These are phyloP conservation scores for Euwallacea similis DNA, from an alignment of 1,140 invertebrate genomes.

Conservation along the genomic window DNA sequence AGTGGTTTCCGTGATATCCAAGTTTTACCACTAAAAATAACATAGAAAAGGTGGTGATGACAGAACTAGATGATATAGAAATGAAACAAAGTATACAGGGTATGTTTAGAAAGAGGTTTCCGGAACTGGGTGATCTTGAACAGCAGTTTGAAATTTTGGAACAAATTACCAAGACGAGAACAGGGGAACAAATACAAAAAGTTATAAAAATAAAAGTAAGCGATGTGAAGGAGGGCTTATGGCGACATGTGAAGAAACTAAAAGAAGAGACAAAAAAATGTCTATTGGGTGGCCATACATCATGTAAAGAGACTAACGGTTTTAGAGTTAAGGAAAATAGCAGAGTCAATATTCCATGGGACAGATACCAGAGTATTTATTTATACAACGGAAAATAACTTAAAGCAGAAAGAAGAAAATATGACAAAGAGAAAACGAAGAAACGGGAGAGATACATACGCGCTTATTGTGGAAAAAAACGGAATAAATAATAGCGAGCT, in stretches of 20 bases:
- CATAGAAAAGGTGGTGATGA: conserved; percentile 28
- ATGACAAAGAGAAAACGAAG: not conserved
- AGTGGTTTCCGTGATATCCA: no score
- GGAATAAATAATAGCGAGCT: not conserved
- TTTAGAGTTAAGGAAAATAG: not conserved
- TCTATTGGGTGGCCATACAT: conserved; percentile 9
- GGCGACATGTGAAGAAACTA: conserved; percentile 4
- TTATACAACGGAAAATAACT: not conserved
- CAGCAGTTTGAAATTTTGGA: conserved; percentile 27
- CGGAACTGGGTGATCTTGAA: conserved; percentile 17
- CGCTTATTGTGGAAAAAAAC: not conserved
- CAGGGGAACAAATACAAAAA: conserved; percentile 9
- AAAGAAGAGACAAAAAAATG: conserved; percentile 5
- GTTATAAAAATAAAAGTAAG: conserved; percentile 14
- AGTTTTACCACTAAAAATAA: conserved; percentile 4
- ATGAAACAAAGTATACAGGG: conserved; percentile 31
- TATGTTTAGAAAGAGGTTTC: conserved; percentile 26
- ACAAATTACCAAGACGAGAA: conserved; percentile 11
- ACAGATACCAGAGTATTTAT: not conserved
- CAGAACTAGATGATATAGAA: conserved; percentile 20
- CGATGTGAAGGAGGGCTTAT: conserved; percentile 10
- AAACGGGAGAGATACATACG: not conserved
- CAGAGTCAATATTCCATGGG: conserved; percentile 12
- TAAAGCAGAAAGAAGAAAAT: not conserved
- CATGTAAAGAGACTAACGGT: not conserved